These are phyloP conservation scores for Drosophila pegasa DNA, from an alignment of 2,888 invertebrate genomes.

Conservation along the genomic window DNA sequence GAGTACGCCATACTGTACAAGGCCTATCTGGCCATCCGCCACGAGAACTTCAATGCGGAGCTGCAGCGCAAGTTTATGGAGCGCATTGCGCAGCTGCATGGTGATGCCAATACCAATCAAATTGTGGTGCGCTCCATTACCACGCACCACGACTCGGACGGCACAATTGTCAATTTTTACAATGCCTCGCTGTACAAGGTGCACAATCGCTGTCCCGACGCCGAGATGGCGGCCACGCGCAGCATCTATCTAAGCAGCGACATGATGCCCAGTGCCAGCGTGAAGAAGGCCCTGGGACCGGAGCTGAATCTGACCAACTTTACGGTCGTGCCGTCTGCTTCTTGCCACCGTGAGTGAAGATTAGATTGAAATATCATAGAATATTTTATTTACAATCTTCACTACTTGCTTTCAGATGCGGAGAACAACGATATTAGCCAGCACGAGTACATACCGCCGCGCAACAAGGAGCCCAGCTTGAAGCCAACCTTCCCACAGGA, in stretches of 20 bases:
- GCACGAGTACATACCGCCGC: conserved; percentile 81
- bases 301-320: conserved; percentile 88
- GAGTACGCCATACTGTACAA: conserved; percentile 92
- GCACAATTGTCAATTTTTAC: conserved; percentile 91
- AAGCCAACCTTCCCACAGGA: conserved; percentile 86
- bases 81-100: conserved; percentile 91
- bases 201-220: conserved; percentile 89
- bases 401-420: conserved; percentile 48
- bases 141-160: conserved; percentile 85
- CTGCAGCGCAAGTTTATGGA: conserved; percentile 93
- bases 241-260: conserved; percentile 90
- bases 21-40: conserved; percentile 90
- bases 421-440: conserved; percentile 74
- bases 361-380: not conserved
- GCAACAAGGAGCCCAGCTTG: conserved; percentile 82
- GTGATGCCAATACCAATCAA: conserved; percentile 89
- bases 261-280: conserved; percentile 85
- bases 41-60: conserved; percentile 90
- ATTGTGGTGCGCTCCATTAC: conserved; percentile 90
- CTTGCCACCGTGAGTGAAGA: conserved; percentile 86
- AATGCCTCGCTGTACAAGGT: conserved; percentile 88
- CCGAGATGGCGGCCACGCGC: conserved; percentile 90
- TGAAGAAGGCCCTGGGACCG: conserved; percentile 87
- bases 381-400: not conserved
- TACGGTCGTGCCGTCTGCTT: conserved; percentile 85